Conservation (phyloP, 2,888 invertebrate genomes). For the Epinotia demarniana region DNA sequence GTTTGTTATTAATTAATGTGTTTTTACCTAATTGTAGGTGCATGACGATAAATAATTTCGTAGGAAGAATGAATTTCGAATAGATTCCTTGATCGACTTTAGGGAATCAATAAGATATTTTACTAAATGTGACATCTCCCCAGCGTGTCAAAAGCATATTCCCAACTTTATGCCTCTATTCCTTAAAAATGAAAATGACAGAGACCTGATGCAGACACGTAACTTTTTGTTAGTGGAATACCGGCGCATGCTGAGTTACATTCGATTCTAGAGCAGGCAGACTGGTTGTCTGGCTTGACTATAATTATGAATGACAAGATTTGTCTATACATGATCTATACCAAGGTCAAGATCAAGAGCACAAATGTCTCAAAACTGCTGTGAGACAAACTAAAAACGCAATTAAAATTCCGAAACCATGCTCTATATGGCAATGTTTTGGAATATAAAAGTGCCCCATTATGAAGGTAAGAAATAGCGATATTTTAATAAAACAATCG, state of each 20-base stretch:
- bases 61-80: neutral
- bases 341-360: neutral
- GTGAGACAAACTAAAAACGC: neutral
- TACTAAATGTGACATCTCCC: too few species aligned
- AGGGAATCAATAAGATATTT: neutral
- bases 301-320: too few species aligned
- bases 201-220: too few species aligned
- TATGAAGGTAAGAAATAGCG: neutral
- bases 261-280: neutral
- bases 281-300: neutral
- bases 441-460: neutral
- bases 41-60: too few species aligned
- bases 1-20: neutral
- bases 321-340: neutral
- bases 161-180: too few species aligned
- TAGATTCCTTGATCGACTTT: neutral
- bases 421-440: neutral
- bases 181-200: too few species aligned
- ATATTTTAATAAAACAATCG: conserved; percentile 1
- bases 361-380: neutral
- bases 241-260: neutral
- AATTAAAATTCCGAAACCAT: neutral
- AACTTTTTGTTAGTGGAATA: too few species aligned
- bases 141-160: too few species aligned
- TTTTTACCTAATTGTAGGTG: neutral